phyloP scores from a whole-genome alignment of 2,113 vertebrate genomes.

The Oncorhynchus nerka region DNA sequence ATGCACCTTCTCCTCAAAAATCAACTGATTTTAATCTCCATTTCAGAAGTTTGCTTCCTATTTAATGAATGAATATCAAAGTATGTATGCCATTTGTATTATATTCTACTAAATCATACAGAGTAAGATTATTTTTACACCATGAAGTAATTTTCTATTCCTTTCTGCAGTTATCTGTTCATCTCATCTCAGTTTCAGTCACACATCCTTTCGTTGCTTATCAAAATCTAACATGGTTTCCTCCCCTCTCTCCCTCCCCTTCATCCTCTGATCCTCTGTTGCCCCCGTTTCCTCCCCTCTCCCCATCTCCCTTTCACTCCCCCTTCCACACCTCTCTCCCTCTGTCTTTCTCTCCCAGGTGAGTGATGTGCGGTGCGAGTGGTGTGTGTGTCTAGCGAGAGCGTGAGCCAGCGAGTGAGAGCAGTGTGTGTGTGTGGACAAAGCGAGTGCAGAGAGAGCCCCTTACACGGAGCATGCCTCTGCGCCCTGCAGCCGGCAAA shows the following conservation, averaged over 20 bases:
- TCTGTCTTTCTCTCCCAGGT: conserved; percentile 59
- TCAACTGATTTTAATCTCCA: too few relatives aligned
- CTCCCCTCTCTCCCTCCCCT: conserved; percentile 6
- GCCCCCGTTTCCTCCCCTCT: conserved; percentile 34
- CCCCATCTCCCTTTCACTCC: conserved; percentile 34
- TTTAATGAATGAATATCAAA: background rate
- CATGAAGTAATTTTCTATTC: conserved; percentile 5
- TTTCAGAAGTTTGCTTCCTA: too few relatives aligned
- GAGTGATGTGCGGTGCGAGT: conserved; percentile 57
- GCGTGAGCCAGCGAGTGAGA: conserved; percentile 46
- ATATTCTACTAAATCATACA: conserved; percentile 17
- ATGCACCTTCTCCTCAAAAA: too few relatives aligned
- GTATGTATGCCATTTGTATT: background rate
- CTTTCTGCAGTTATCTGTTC: conserved; percentile 11
- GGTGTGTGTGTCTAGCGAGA: conserved; percentile 42
- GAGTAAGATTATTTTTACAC: background rate
- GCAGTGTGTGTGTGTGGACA: conserved; percentile 17
- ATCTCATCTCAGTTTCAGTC: conserved; percentile 27
- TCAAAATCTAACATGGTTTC: conserved; percentile 16
- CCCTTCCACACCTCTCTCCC: conserved; percentile 24
- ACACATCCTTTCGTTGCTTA: conserved; percentile 36
- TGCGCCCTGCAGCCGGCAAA: conserved; percentile 82
- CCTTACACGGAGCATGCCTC: conserved; percentile 83
- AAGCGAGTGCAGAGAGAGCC: conserved; percentile 53
- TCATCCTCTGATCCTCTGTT: conserved; percentile 35